phyloP scores from a whole-genome alignment of 2,797 vertebrate genomes.

The Nyctibius grandis region DNA sequence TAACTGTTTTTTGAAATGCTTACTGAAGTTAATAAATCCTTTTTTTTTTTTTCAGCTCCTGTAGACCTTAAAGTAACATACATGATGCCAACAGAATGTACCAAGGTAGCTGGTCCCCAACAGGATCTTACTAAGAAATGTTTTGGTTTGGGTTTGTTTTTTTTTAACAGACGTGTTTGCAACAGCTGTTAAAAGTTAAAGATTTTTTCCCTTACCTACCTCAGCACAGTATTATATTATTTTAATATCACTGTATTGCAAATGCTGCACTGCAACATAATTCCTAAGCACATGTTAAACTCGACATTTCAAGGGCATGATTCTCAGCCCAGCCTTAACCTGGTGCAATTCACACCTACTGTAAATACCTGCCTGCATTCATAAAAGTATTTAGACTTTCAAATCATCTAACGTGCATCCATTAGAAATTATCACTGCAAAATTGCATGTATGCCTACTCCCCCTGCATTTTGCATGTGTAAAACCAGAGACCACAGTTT shows the following conservation, averaged over 20 bases:
- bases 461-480: neutral
- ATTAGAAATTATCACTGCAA: neutral
- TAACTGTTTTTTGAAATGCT: neutral
- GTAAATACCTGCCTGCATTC: neutral
- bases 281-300: neutral
- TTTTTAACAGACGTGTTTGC: neutral
- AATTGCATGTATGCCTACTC: neutral
- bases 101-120: constrained; percentile 29
- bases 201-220: neutral
- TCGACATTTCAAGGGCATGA: neutral
- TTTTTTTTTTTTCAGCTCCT: neutral
- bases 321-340: neutral
- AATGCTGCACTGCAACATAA: neutral
- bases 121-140: neutral
- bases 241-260: neutral
- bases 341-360: neutral
- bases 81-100: neutral
- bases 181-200: neutral
- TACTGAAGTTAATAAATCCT: neutral
- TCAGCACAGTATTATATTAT: neutral
- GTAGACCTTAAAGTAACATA: neutral
- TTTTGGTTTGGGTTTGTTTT: no score
- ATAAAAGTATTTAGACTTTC: neutral
- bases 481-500: neutral
- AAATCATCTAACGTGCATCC: neutral